A percentile compares a stretch with the other conserved stretches of the same genome.
phyloP scores from a whole-genome alignment of 2,797 vertebrate species.

The Enteromius anoplus region DNA sequence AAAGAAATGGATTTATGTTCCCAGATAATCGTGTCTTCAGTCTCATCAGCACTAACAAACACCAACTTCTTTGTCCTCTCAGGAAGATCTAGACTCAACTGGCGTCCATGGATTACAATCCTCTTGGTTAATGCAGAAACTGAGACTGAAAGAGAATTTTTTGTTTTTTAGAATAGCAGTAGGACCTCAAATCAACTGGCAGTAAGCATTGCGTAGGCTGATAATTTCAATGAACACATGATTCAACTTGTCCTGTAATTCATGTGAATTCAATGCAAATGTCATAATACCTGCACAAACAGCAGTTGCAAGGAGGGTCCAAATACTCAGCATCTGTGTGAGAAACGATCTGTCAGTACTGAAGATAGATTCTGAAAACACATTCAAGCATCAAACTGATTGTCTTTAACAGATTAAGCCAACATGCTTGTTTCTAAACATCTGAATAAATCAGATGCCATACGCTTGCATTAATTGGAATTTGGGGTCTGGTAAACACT shows the following conservation, averaged over 20 bases:
- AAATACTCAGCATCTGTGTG: slow-evolving; percentile 14
- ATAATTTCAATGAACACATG: background rate
- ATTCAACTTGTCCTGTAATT: background rate
- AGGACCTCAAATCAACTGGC: no score
- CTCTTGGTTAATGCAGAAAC: slow-evolving; percentile 48
- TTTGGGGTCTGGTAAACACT: background rate
- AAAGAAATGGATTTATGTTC: rapidly evolving
- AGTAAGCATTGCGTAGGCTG: background rate
- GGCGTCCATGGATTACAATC: slow-evolving; percentile 60
- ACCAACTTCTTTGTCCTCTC: slow-evolving; percentile 60
- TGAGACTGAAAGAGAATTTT: background rate
- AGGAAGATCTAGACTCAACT: slow-evolving; percentile 67
- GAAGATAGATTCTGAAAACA: background rate
- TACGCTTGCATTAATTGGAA: background rate
- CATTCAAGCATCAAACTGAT: background rate
- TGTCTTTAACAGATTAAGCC: background rate
- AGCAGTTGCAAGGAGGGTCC: slow-evolving; percentile 3
- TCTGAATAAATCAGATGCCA: background rate
- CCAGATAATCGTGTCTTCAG: background rate
- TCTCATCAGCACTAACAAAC: slow-evolving; percentile 53
- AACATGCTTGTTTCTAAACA: background rate
- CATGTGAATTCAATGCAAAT: background rate
- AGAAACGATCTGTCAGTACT: background rate
- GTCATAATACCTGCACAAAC: background rate
- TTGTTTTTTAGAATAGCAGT: slow-evolving; percentile 73